phyloP scores from a whole-genome alignment of 2,888 invertebrate species.

The Blomia tropicalis region DNA sequence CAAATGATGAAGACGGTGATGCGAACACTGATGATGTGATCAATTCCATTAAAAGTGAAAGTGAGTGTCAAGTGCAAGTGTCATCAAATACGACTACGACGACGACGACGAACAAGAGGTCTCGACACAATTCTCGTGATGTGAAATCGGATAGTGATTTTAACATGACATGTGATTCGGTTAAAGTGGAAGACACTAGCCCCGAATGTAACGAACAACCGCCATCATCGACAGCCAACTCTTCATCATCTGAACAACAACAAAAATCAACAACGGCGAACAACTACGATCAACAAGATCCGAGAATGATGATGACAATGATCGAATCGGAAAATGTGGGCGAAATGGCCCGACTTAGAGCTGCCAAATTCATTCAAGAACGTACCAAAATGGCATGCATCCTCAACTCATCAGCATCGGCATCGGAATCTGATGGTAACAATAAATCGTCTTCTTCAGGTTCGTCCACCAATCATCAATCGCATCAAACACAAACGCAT shows the following conservation, averaged over 20 bases:
- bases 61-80: not conserved
- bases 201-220: not conserved
- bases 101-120: no score
- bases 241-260: not conserved
- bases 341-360: not conserved
- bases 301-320: not conserved
- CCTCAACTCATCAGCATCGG: not conserved
- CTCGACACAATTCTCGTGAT: no score
- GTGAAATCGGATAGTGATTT: not conserved
- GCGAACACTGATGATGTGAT: not conserved
- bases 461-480: not conserved
- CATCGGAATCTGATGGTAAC: not conserved
- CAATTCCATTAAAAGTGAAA: not conserved
- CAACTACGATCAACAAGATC: no score
- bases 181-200: no score
- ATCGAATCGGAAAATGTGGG: not conserved
- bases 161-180: not conserved
- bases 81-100: not conserved
- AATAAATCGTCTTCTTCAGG: not conserved
- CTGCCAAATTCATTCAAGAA: conserved; percentile 12
- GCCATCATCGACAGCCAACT: not conserved
- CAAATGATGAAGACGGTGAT: not conserved
- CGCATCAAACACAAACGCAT: no score
- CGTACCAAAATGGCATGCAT: conserved; percentile 12
- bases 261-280: not conserved